Evolutionary conservation across 2,797 vertebrate genomes (phyloP).

Genomic region (Sebastes iracundus): DNA sequence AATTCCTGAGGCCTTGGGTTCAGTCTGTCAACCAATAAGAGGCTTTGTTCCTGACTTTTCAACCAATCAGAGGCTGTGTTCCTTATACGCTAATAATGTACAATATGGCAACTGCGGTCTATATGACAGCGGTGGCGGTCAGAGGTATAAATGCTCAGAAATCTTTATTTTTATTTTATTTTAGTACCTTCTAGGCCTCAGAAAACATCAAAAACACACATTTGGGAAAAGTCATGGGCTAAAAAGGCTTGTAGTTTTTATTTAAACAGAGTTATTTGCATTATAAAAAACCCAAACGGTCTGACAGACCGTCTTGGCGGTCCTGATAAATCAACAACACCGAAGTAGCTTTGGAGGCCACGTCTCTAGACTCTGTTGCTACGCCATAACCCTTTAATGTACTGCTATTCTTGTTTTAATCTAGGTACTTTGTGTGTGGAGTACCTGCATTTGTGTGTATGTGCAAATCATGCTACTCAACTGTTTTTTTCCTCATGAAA

Average conservation of each 20-base stretch:
- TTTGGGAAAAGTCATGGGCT: background rate
- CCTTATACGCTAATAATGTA: background rate
- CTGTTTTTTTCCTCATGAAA: background rate
- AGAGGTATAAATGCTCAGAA: too few species aligned
- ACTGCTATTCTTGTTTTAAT: background rate
- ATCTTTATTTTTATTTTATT: background rate
- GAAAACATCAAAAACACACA: too few species aligned
- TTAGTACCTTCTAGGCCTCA: too few species aligned
- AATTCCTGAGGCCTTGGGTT: too few species aligned
- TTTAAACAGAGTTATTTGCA: background rate
- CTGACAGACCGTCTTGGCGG: background rate
- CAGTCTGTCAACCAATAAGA: too few species aligned
- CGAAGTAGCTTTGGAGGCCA: background rate
- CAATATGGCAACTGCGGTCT: background rate
- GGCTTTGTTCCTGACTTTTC: rapidly evolving
- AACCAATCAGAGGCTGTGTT: too few species aligned
- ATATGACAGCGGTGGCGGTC: background rate
- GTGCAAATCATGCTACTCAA: background rate
- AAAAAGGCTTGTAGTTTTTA: background rate
- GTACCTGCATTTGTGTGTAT: background rate
- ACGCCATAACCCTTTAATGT: background rate
- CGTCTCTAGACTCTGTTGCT: background rate
- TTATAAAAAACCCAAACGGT: background rate
- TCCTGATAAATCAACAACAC: background rate
- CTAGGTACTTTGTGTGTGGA: background rate